A percentile compares a stretch with the other conserved stretches of the same genome.
Conservation (phyloP, 2,797 vertebrate species). For the Microhierax caerulescens region DNA sequence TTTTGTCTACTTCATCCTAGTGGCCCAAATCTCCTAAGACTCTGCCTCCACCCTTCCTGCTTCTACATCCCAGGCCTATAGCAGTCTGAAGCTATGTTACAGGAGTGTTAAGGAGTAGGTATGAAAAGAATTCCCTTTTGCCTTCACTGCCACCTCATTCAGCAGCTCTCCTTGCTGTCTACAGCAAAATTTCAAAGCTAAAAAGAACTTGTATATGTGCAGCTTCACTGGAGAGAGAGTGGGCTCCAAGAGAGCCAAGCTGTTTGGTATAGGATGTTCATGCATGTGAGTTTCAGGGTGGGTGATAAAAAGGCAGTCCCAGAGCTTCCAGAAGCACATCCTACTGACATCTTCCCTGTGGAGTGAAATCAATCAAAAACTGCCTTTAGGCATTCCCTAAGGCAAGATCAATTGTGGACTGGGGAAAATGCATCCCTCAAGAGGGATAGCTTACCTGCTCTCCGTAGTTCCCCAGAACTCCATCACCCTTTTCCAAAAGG, state of each 20-base stretch:
- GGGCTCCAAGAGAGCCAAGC: background rate
- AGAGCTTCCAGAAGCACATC: background rate
- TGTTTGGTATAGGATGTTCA: background rate
- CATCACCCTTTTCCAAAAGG: background rate
- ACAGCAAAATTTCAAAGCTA: background rate
- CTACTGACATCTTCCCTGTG: background rate
- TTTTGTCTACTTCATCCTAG: background rate
- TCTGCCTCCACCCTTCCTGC: background rate
- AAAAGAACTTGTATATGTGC: background rate
- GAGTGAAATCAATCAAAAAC: background rate
- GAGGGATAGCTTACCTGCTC: background rate
- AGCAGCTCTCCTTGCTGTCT: background rate
- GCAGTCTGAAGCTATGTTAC: background rate
- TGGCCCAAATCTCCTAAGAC: background rate
- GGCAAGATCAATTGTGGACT: background rate
- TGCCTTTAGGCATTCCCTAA: background rate
- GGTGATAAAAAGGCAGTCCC: background rate
- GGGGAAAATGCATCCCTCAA: background rate
- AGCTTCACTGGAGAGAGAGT: background rate
- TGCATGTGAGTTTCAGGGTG: background rate
- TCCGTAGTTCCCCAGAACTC: background rate
- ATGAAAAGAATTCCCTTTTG: background rate
- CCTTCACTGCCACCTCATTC: background rate
- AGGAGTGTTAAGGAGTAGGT: background rate
- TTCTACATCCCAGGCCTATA: background rate